Percentiles rank a stretch among this genome's conserved stretches.
phyloP scores from a whole-genome alignment of 2,113 vertebrate genomes.

The Dolichallabes microphthalmus region DNA sequence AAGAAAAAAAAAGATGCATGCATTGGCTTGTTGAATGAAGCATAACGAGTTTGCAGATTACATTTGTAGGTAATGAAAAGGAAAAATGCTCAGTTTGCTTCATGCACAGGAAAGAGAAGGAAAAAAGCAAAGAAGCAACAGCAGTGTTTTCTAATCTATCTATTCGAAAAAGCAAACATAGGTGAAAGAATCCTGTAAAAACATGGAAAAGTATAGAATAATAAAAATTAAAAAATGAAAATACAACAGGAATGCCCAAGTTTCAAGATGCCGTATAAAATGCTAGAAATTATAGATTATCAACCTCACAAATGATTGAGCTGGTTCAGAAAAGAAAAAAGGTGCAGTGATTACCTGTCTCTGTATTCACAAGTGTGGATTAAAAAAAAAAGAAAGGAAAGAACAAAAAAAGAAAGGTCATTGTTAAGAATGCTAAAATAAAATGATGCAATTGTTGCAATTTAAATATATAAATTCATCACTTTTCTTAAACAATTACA shows the following conservation, averaged over 20 bases:
- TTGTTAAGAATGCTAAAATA: constrained; percentile 36
- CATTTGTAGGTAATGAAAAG: neutral
- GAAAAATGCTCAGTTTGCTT: neutral
- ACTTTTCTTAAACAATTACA: neutral
- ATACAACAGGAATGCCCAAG: constrained; percentile 3
- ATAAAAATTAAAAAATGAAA: neutral
- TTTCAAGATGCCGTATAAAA: neutral
- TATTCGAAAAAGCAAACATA: constrained; percentile 3
- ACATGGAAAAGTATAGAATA: neutral
- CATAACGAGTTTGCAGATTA: neutral
- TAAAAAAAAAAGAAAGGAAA: constrained; percentile 36
- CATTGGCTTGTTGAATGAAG: neutral
- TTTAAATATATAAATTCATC: neutral
- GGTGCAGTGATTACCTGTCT: constrained; percentile 60
- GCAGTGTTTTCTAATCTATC: neutral
- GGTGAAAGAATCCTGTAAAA: constrained; percentile 6
- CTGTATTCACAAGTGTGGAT: constrained; percentile 57
- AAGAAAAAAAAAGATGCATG: neutral
- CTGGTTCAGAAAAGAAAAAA: constrained; percentile 37
- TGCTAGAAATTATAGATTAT: neutral
- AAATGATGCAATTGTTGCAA: constrained; percentile 1
- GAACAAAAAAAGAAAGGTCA: constrained; percentile 37
- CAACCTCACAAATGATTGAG: constrained; percentile 31
- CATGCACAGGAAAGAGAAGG: constrained; percentile 39
- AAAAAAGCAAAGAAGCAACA: constrained; percentile 13